Percentiles rank a stretch among this genome's conserved stretches.
Conservation (phyloP, 2,113 vertebrate genomes). For the Chinchilla lanigera region DNA sequence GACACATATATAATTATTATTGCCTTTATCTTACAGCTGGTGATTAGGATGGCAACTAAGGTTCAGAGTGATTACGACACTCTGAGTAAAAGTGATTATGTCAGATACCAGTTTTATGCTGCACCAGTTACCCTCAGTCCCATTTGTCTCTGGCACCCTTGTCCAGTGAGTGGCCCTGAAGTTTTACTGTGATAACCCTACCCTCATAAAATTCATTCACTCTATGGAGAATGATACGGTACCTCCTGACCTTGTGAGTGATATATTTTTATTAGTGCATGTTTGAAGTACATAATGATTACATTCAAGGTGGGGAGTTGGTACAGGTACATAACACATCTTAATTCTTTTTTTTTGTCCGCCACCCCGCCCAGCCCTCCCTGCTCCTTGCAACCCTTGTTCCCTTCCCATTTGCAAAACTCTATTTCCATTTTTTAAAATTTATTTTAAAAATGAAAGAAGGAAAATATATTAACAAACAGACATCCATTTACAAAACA, state of each 20-base stretch:
- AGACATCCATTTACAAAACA: too few relatives aligned
- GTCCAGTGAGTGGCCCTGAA: background rate
- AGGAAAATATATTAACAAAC: too few relatives aligned
- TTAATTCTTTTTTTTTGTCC: background rate
- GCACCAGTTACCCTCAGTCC: background rate
- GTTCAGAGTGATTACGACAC: background rate
- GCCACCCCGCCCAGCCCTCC: background rate
- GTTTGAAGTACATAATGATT: background rate
- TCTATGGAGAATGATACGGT: background rate
- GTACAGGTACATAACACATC: background rate
- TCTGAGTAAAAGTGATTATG: background rate
- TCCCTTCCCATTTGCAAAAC: background rate
- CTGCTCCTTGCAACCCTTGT: background rate
- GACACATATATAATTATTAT: background rate
- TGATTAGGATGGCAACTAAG: constrained; percentile 18
- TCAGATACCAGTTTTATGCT: background rate
- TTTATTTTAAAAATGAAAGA: too few relatives aligned
- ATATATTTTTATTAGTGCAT: background rate
- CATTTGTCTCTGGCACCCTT: background rate
- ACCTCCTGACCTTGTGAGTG: background rate
- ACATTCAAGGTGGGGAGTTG: background rate
- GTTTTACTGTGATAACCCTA: background rate
- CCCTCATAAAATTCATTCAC: background rate
- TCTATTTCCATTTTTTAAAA: background rate
- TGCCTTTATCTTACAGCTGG: background rate